phyloP scores from a whole-genome alignment of 2,113 vertebrate genomes.

The Peucedramus taeniatus region DNA sequence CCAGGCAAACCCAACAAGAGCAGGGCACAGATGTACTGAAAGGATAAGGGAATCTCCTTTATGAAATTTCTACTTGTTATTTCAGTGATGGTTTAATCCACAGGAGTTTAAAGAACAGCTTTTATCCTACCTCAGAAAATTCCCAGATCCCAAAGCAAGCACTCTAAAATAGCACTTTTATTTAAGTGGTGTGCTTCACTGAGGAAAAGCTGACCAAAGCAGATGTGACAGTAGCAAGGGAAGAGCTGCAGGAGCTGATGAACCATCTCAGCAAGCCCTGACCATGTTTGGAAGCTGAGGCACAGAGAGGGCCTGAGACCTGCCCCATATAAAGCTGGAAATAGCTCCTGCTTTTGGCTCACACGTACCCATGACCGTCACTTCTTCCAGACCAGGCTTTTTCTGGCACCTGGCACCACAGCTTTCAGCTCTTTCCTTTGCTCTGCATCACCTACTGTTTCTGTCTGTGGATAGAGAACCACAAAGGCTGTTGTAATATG shows the following conservation, averaged over 20 bases:
- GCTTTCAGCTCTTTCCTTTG: neutral
- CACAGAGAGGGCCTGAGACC: neutral
- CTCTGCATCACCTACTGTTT: neutral
- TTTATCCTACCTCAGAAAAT: neutral
- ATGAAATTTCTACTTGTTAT: neutral
- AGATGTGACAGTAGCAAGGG: neutral
- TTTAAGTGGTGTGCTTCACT: neutral
- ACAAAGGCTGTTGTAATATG: neutral
- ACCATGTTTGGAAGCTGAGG: neutral
- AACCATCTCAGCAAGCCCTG: neutral
- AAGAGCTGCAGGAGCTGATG: neutral
- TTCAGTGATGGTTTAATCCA: neutral
- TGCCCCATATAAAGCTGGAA: neutral
- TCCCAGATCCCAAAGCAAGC: neutral
- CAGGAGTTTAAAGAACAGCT: neutral
- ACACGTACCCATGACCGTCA: rapidly evolving
- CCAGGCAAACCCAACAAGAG: neutral
- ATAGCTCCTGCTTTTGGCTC: neutral
- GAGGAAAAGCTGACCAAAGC: neutral
- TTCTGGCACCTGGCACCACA: neutral
- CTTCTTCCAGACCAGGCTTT: neutral
- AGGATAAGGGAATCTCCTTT: neutral
- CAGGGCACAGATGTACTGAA: neutral
- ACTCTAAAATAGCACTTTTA: neutral
- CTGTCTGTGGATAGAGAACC: neutral